These are phyloP conservation scores for Lerema accius DNA, from an alignment of 1,140 invertebrate genomes.

Conservation along the genomic window DNA sequence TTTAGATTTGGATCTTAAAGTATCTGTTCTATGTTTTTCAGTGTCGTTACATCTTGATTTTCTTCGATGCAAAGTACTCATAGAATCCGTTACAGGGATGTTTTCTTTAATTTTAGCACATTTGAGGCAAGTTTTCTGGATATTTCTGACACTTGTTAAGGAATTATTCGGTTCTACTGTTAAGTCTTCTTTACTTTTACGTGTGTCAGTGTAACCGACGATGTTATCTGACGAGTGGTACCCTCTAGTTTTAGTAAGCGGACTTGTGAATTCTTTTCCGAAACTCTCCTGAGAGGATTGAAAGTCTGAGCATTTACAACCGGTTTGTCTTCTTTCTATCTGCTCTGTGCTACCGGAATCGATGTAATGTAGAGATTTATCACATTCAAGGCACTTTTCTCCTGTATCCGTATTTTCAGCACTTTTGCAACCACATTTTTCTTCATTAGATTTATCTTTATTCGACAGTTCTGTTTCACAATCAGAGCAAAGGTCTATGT, in stretches of 20 bases:
- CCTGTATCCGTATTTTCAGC: slow-evolving; percentile 43
- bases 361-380: slow-evolving; percentile 67
- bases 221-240: slow-evolving; percentile 78
- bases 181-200: slow-evolving; percentile 68
- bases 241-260: slow-evolving; percentile 68
- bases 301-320: slow-evolving; percentile 73
- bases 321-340: slow-evolving; percentile 61
- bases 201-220: slow-evolving; percentile 62
- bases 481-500: slow-evolving; percentile 72
- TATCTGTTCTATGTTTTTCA: slow-evolving; percentile 62
- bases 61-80: slow-evolving; percentile 55
- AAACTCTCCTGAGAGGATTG: slow-evolving; percentile 77
- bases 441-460: slow-evolving; percentile 57
- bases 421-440: slow-evolving; percentile 61
- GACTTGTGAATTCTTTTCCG: slow-evolving; percentile 60
- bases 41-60: slow-evolving; percentile 68
- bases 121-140: slow-evolving; percentile 79
- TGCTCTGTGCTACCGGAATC: slow-evolving; percentile 67
- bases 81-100: slow-evolving; percentile 67
- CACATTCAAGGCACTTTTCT: slow-evolving; percentile 73
- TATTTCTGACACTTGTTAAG: slow-evolving; percentile 61
- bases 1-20: slow-evolving; percentile 73
- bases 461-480: slow-evolving; percentile 62
- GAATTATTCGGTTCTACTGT: slow-evolving; percentile 58
- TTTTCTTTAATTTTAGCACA: slow-evolving; percentile 81